Base-by-base conservation (phyloP, 2,797 vertebrate genomes). In the Zalophus californianus region DNA sequence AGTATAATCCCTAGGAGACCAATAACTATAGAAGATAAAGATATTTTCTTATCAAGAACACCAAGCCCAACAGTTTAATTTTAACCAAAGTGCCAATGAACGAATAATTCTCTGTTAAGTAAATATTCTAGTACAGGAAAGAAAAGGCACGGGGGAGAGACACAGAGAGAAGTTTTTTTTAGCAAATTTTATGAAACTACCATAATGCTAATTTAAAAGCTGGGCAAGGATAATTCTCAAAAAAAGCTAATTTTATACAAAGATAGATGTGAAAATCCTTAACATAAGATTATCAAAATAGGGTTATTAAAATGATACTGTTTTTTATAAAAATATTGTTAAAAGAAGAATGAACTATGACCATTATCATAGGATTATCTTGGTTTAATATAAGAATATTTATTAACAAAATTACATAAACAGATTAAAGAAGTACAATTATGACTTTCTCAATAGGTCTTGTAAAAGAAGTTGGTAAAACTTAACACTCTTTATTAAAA, bases 301-400 rank as follows among this genome's bases (percentile, higher is more conserved):
- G 7, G 80, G 60, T 66, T 95, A 82, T 85, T 91, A 86, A 91
- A 84, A 48, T 92, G 9, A 68, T 64, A 75, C 1, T 78, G 9
- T 52, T 94, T 3, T 95, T 93, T 96, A 83, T 88, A 77, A 88
- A 94, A 86, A 75, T 60, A 54, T 72, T 75, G 85, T 79, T 90
- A 68, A 96, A 75, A 80, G 8, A 35, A 94, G 48, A 87, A 86
- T 77, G 25, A 41, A 60, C 56, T 95, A 38, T 79, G 41, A 78
- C 35, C 8, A 82, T 66, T 90, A 72, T 84, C 4, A 64, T 70
- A 91, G 3, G 10, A 56, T 93, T 18, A 44, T 83, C 50, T 87
- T 44, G 83, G 75, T 70, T 91, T 79, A 92, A 72, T 85, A 72
- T 73, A 13, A 60, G 38, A 79, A 96, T 70, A 73, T 68, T 25